A percentile compares a stretch with the other conserved stretches of the same genome.
Conservation (phyloP, 1,140 invertebrate species). For the Leguminivora glycinivorella region DNA sequence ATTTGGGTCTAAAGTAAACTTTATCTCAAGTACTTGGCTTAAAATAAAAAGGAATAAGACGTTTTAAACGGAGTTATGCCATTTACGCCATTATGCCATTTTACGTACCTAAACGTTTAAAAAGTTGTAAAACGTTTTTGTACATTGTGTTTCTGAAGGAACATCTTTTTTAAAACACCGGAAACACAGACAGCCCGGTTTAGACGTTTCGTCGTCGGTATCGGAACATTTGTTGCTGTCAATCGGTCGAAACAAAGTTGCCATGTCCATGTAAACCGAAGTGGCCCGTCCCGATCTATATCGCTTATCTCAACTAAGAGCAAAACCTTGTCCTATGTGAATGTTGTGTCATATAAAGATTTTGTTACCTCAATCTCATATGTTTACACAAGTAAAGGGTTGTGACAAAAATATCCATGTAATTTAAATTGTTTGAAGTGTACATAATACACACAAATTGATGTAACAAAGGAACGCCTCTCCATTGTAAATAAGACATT, state of each 20-base stretch:
- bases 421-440: not conserved
- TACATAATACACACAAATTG: too few relatives aligned
- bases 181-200: not conserved
- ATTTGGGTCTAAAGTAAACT: conserved; percentile 6
- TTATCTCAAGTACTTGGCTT: not conserved
- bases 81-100: too few relatives aligned
- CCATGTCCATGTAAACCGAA: conserved; percentile 1
- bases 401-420: not conserved
- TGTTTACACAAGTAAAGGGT: not conserved
- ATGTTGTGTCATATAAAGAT: not conserved
- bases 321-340: not conserved
- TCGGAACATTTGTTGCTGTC: not conserved
- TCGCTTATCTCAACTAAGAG: conserved; percentile 10
- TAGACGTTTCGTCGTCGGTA: not conserved
- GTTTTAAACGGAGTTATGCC: too few relatives aligned
- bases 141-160: not conserved
- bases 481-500: too few relatives aligned
- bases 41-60: not conserved
- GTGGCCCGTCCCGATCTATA: not conserved
- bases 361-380: not conserved
- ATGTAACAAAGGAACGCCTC: not conserved
- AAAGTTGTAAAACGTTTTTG: too few relatives aligned
- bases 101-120: too few relatives aligned
- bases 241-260: not conserved
- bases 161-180: not conserved